phyloP scores from a whole-genome alignment of 1,140 invertebrate genomes.

The Brachionus asplanchnoidis region DNA sequence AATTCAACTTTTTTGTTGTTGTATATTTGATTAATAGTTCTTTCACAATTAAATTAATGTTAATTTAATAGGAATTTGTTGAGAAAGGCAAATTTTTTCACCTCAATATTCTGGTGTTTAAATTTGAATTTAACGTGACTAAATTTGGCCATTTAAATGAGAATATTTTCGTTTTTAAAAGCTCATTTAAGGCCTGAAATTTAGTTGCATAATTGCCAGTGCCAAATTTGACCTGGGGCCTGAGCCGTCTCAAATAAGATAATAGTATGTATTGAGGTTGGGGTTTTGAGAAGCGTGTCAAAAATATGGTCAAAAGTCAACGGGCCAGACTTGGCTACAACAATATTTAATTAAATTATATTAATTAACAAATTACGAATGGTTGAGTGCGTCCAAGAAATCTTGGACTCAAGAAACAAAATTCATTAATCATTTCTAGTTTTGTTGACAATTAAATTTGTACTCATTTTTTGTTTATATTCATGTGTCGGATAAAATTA shows the following conservation, averaged over 20 bases:
- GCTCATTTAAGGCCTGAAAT: neutral
- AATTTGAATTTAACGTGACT: slow-evolving; percentile 24
- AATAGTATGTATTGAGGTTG: neutral
- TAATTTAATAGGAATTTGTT: neutral
- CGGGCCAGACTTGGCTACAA: neutral
- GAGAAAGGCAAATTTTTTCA: slow-evolving; percentile 10
- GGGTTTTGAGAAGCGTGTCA: neutral
- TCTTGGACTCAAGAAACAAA: neutral
- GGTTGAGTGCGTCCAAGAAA: neutral
- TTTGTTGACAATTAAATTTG: slow-evolving; percentile 18
- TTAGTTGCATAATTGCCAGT: neutral
- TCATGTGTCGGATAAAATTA: neutral
- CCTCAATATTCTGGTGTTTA: neutral
- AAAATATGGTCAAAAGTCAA: neutral
- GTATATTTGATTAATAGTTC: neutral
- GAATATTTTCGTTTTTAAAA: neutral
- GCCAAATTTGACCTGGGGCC: neutral
- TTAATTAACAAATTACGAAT: neutral
- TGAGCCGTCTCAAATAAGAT: neutral
- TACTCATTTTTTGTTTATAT: neutral
- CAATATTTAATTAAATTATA: neutral
- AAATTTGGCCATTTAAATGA: slow-evolving; percentile 1
- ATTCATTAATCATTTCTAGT: slow-evolving; percentile 9
- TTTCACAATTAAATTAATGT: slow-evolving; percentile 1
- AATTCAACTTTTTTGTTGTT: neutral